phyloP scores from a whole-genome alignment of 2,797 vertebrate genomes.

The Pantherophis alleghaniensis region DNA sequence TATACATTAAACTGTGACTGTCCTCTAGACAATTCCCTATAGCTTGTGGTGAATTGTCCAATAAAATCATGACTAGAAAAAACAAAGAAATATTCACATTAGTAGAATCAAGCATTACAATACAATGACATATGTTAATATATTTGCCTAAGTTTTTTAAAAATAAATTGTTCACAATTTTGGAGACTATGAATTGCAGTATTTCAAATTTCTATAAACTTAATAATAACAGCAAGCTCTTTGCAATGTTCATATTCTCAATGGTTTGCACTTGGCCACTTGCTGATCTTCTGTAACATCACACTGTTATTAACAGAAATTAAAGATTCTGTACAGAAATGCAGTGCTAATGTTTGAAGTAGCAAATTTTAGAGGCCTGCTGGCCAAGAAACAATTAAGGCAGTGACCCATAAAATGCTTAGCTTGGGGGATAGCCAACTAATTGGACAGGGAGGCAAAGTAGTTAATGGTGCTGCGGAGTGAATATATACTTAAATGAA shows the following conservation, averaged over 20 bases:
- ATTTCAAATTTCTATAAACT: not conserved
- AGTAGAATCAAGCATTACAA: slow-evolving; percentile 13
- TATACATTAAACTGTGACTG: slow-evolving; percentile 98
- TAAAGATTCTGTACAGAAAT: not conserved
- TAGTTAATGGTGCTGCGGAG: not conserved
- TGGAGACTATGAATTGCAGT: not conserved
- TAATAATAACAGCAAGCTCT: not conserved
- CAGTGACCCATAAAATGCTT: not conserved
- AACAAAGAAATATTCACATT: slow-evolving; percentile 31
- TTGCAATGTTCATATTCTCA: not conserved
- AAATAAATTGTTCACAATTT: not conserved
- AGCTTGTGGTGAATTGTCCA: slow-evolving; percentile 97
- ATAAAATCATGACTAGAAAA: slow-evolving; percentile 91
- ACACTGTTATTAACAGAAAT: not conserved
- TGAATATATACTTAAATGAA: not conserved
- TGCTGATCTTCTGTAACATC: not conserved
- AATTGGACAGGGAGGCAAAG: not conserved
- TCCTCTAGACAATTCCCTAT: slow-evolving; percentile 92
- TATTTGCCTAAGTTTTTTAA: not conserved
- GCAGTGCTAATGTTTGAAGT: not conserved
- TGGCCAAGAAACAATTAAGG: not conserved
- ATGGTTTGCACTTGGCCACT: not conserved
- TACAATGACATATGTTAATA: not conserved
- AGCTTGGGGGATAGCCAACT: not conserved
- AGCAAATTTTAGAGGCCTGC: not conserved